Evolutionary conservation across 2,888 invertebrate species (phyloP).

Genomic region (Cerceris rybyensis): DNA sequence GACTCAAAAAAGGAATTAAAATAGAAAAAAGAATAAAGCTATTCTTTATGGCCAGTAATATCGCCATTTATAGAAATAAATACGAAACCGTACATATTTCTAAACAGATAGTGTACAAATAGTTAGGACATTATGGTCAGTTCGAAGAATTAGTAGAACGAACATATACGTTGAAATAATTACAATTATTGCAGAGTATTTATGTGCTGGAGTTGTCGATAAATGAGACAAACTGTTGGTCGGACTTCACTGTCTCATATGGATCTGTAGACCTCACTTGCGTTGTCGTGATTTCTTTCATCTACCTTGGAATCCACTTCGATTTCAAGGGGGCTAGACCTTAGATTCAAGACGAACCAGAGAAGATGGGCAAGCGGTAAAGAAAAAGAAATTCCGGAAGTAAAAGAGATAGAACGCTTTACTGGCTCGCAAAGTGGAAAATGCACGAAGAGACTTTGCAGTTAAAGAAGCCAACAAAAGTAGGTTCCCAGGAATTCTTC

Average conservation of each 20-base stretch:
- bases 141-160: not conserved
- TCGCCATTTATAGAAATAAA: too few species aligned
- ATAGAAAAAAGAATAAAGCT: too few species aligned
- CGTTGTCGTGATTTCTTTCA: slow-evolving; percentile 35
- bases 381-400: slow-evolving; percentile 44
- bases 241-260: slow-evolving; percentile 26
- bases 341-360: slow-evolving; percentile 45
- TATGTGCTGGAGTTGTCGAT: slow-evolving; percentile 3
- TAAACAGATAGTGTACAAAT: not conserved
- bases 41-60: too few species aligned
- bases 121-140: not conserved
- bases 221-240: slow-evolving; percentile 8
- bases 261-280: slow-evolving; percentile 32
- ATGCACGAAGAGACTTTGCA: slow-evolving; percentile 58
- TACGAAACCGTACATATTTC: too few species aligned
- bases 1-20: too few species aligned
- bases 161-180: not conserved
- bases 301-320: slow-evolving; percentile 35
- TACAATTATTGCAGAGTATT: not conserved
- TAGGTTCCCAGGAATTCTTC: slow-evolving; percentile 31
- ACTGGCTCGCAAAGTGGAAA: slow-evolving; percentile 61
- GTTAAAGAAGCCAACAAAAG: slow-evolving; percentile 54
- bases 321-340: slow-evolving; percentile 16
- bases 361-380: slow-evolving; percentile 37
- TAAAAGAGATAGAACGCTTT: slow-evolving; percentile 41